Base-by-base conservation (phyloP, 1,140 invertebrate genomes). In the Maniola jurtina region DNA sequence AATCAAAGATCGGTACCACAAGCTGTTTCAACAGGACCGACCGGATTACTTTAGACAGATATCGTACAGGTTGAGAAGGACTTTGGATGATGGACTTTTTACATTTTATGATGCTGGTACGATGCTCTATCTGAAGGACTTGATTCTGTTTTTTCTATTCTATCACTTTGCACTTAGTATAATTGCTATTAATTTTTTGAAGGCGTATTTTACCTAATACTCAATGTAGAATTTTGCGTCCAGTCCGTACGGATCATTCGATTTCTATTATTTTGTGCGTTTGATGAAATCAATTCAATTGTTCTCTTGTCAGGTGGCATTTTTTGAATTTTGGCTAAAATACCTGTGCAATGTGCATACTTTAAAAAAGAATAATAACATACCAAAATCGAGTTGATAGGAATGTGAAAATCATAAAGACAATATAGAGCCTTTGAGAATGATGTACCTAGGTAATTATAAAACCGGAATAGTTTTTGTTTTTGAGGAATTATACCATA, bases 1-100 rank as follows among this genome's bases (percentile, higher is more conserved):
- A 11, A 34, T 68, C 0, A 80, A 80, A 34, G 61, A 80, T n/a
- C 70, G 72, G 59, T 89, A 88, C 59, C 71, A 48, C 0, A 10
- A 58, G 9, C 35, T 78, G 1, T 83, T 87, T 54, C 11, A 77
- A 58, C 79, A 87, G 70, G 86, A 88, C 34, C 52, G 87, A 54
- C 84, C 87, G 0, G 69, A 79, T 0, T 88, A 85, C 63, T 87
- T 87, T 50, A 78, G 81, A 34, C 75, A 78, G 34, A 59, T 89
- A 9, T 85, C 87, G 9, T 83, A 75, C 48, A 78, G 87, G 35
- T 9, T 88, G 13, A 77, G 87, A 36, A 79, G 87, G 36, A 87
- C 76, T 7, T 87, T 89, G 86, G 87, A 89, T 36, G 72, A 77
- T 6, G 83, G 80, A 10, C 66, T 89, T 0, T 72, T 59, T 63